phyloP scores from a whole-genome alignment of 1,140 invertebrate species.

The Thaumatotibia leucotreta region DNA sequence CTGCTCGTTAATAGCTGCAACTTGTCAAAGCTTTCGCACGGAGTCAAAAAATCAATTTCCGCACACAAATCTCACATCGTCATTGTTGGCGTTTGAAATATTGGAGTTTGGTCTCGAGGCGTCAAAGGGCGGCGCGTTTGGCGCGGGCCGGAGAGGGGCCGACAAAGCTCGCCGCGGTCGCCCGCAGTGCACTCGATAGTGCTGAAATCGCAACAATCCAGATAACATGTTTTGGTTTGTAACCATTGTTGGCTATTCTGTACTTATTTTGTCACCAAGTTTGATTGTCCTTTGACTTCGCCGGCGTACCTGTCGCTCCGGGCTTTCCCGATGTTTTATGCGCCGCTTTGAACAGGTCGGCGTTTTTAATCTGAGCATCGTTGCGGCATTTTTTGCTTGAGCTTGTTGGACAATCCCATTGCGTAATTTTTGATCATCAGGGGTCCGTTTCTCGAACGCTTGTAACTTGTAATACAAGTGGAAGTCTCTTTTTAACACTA shows the following conservation, averaged over 20 bases:
- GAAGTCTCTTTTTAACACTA: no score
- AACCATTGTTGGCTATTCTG: slow-evolving; percentile 46
- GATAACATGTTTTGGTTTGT: slow-evolving; percentile 65
- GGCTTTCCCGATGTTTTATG: slow-evolving; percentile 9
- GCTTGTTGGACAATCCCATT: neutral
- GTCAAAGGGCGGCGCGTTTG: slow-evolving; percentile 45
- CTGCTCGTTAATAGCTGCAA: slow-evolving; percentile 36
- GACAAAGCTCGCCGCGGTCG: slow-evolving; percentile 47
- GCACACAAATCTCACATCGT: slow-evolving; percentile 67
- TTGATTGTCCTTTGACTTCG: slow-evolving; percentile 44
- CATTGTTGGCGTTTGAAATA: slow-evolving; percentile 68
- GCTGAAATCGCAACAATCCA: slow-evolving; percentile 66
- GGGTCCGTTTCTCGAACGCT: no score
- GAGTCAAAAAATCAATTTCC: slow-evolving; percentile 71
- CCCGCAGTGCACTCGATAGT: slow-evolving; percentile 54
- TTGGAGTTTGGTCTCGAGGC: slow-evolving; percentile 45
- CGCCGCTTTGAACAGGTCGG: neutral
- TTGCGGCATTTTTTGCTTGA: neutral
- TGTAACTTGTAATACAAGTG: no score
- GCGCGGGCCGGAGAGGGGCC: slow-evolving; percentile 31
- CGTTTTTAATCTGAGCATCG: neutral
- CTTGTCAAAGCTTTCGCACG: slow-evolving; percentile 70
- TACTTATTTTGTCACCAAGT: slow-evolving; percentile 39
- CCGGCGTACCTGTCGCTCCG: slow-evolving; percentile 35
- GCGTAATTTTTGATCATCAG: neutral